Evolutionary conservation across 2,797 vertebrate genomes (phyloP).

Genomic region (Chloroceryle inda): DNA sequence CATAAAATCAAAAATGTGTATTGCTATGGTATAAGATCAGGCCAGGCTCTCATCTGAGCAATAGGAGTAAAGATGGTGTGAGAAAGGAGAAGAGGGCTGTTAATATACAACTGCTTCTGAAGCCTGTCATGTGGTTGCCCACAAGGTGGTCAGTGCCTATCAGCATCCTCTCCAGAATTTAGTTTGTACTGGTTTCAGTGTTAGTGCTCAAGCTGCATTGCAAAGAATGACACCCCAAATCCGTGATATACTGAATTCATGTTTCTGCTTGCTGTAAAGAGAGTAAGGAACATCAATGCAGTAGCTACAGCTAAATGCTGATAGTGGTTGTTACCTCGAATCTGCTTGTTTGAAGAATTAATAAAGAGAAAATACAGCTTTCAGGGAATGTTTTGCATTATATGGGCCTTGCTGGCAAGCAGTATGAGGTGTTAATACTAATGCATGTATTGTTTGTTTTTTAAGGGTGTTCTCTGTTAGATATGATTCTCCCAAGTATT

Average conservation of each 20-base stretch:
- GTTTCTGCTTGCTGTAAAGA: not conserved
- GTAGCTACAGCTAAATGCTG: not conserved
- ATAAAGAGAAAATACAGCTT: not conserved
- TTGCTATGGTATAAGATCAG: not conserved
- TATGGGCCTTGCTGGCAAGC: not conserved
- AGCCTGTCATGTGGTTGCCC: rapidly evolving
- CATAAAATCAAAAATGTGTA: too few relatives aligned
- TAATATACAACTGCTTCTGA: not conserved
- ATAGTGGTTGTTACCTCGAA: not conserved
- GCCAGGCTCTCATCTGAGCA: not conserved
- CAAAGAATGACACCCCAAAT: not conserved
- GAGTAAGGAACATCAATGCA: not conserved
- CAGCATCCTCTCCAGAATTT: not conserved
- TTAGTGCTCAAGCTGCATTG: rapidly evolving
- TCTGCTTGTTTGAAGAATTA: not conserved
- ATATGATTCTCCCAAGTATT: not conserved
- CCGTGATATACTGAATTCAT: not conserved
- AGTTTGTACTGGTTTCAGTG: not conserved
- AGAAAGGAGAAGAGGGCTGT: not conserved
- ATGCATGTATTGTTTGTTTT: not conserved
- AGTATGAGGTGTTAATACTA: not conserved
- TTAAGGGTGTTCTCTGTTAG: not conserved
- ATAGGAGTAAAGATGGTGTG: not conserved
- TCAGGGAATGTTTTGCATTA: not conserved
- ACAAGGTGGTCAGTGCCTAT: not conserved